Evolutionary conservation across 2,113 vertebrate species (phyloP).

Genomic region (Hippolais icterina): DNA sequence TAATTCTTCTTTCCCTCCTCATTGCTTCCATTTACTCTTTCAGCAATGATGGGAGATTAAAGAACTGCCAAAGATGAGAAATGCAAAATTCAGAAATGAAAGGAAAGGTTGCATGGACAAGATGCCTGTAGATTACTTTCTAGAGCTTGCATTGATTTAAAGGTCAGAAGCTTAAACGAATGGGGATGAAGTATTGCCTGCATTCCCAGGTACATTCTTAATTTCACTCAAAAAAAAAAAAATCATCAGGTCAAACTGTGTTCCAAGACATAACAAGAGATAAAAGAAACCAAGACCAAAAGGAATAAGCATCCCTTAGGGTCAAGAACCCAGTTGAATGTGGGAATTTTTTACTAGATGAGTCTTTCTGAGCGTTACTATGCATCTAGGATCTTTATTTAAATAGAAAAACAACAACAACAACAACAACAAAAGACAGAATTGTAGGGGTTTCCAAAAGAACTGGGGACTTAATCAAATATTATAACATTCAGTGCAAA

Average conservation of each 20-base stretch:
- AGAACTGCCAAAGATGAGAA: slow-evolving; percentile 19
- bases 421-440: background rate
- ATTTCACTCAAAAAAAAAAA: background rate
- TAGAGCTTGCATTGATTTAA: background rate
- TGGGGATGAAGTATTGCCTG: background rate
- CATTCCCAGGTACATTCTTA: background rate
- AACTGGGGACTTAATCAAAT: background rate
- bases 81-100: background rate
- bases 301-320: background rate
- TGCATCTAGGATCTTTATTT: background rate
- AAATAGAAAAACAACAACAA: background rate
- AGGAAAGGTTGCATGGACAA: background rate
- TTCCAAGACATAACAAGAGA: background rate
- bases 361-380: background rate
- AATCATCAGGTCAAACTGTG: background rate
- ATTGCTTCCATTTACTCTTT: background rate
- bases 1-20: background rate
- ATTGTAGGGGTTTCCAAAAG: background rate
- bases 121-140: background rate
- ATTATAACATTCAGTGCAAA: background rate
- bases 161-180: background rate
- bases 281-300: background rate
- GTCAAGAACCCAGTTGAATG: background rate
- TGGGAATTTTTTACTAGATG: background rate
- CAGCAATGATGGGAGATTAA: slow-evolving; percentile 5